Evolutionary conservation across 2,888 invertebrate genomes (phyloP), one percentile per base, ranked within the genome.

Genomic region (Dermolepida albohirtum): DNA sequence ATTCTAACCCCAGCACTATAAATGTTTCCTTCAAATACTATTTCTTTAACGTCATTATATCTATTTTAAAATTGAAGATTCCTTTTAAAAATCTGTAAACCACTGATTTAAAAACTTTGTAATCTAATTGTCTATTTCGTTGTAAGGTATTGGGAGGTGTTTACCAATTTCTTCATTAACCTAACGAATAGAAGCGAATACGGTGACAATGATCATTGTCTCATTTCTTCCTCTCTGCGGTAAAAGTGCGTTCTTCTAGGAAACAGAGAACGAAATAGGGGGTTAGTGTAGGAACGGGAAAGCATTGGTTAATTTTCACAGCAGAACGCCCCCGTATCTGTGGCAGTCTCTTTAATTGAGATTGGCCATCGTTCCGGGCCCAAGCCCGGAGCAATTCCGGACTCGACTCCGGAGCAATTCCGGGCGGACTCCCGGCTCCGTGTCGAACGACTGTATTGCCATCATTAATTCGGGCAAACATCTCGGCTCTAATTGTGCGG

Each of bases 261-360:
- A 14, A 49, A 50, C 17, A 14, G 27, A 7, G 12, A 17, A 16
- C 11, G 16, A 5, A 50, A 50, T 11, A 22, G 12, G 14, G 22
- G 49, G 49, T 17, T 11, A 14, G 17, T 1, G 7, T 11, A 10
- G 50, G 1, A 14, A 14, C 22, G n/a, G 50, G 34, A 16, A 14
- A 50, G 27, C 11, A 14, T n/a, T n/a, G 27, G 50, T 50, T 50
- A 17, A 50, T 27, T 50, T 50, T 27, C 27, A 50, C 17, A 34
- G 34, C 22, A 50, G 27, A 50, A 14, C 43, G 17, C 27, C n/a
- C 16, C 2, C 14, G 49, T 49, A 54, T 41, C 40, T 55, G 55
- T 14, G 40, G 55, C 43, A 59, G 40, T 43, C 44, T 29, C 59
- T 52, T 52, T 52, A 52, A 52, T 52, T 52, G 51, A 52, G 51